Conservation (phyloP, 2,888 invertebrate genomes). For the Eupithecia inturbata region DNA sequence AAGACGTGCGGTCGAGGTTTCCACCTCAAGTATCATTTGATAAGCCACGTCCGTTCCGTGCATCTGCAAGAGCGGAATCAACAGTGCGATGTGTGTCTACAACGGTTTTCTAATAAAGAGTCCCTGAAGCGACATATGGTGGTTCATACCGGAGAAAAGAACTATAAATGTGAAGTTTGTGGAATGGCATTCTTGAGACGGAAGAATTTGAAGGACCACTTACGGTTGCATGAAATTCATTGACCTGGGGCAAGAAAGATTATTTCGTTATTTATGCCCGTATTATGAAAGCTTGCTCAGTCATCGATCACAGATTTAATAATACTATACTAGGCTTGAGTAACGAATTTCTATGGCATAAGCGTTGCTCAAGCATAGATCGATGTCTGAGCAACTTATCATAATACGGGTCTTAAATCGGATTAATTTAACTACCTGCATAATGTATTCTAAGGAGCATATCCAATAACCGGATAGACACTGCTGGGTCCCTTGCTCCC, state of each 20-base stretch:
- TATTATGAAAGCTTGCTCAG: no score
- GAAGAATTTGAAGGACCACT: constrained; percentile 77
- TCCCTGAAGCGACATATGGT: constrained; percentile 83
- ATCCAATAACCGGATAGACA: neutral
- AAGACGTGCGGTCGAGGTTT: constrained; percentile 76
- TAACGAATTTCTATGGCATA: no score
- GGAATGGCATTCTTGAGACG: constrained; percentile 78
- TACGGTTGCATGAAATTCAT: constrained; percentile 70
- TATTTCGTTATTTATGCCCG: neutral
- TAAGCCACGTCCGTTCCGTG: constrained; percentile 75
- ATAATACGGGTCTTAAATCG: no score
- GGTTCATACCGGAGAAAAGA: constrained; percentile 83
- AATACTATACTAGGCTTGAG: no score
- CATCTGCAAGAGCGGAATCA: constrained; percentile 80
- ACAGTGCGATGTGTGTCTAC: constrained; percentile 81
- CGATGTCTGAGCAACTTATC: no score
- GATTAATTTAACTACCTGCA: neutral
- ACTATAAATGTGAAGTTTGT: constrained; percentile 82
- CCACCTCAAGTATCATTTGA: constrained; percentile 74
- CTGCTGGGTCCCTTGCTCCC: neutral
- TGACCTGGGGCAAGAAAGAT: constrained; percentile 28
- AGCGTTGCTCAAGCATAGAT: no score
- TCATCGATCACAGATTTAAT: no score
- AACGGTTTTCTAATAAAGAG: constrained; percentile 82
- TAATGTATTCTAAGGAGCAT: neutral